Evolutionary conservation across 92 coral and sea anemone genomes (phyloP).

Genomic region (Pocillopora grandis): DNA sequence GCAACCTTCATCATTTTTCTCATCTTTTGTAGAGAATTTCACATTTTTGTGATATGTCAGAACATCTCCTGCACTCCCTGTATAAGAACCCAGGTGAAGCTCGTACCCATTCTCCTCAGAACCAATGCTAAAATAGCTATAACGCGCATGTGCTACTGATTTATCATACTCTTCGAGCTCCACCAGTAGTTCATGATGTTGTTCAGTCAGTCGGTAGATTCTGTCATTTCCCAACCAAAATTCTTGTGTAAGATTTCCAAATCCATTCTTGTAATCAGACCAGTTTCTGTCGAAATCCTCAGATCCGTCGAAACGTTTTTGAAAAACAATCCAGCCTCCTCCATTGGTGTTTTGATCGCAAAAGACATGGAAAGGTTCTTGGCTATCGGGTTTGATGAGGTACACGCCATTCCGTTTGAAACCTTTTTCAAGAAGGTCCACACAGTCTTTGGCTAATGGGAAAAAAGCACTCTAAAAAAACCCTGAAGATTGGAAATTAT

Average conservation of each 20-base stretch:
- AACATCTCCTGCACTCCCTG: conserved; percentile 11
- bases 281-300: conserved; percentile 18
- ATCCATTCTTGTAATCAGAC: conserved; percentile 52
- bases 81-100: conserved; percentile 14
- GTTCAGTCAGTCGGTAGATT: conserved; percentile 28
- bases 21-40: neutral
- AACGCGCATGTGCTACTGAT: conserved; percentile 16
- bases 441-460: conserved; percentile 29
- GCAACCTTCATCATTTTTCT: neutral
- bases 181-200: conserved; percentile 22
- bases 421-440: conserved; percentile 37
- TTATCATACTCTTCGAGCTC: conserved; percentile 10
- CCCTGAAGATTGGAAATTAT: too few relatives aligned
- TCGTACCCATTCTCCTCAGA: conserved; percentile 41
- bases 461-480: neutral
- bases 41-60: neutral
- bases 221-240: conserved; percentile 58
- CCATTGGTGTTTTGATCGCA: conserved; percentile 58
- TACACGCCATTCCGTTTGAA: conserved; percentile 45
- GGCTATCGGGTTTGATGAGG: conserved; percentile 41
- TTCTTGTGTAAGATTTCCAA: conserved; percentile 33
- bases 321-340: conserved; percentile 55
- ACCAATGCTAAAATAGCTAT: conserved; percentile 24
- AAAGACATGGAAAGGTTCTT: conserved; percentile 26
- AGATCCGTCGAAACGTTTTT: conserved; percentile 32